phyloP scores from a whole-genome alignment of 2,113 vertebrate species.

The Erinaceus europaeus region DNA sequence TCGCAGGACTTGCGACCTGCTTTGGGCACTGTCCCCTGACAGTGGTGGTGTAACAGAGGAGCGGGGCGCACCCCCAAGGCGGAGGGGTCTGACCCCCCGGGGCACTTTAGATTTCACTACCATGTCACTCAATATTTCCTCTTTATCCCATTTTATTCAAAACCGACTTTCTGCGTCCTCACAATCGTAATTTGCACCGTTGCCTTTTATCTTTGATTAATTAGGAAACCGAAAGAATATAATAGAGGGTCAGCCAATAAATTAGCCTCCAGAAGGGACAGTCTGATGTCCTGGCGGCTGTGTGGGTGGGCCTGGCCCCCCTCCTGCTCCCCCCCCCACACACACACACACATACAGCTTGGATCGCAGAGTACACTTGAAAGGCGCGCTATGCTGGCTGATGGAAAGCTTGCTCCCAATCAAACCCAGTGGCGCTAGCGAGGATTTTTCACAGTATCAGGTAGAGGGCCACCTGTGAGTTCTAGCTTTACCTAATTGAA shows the following conservation, averaged over 20 bases:
- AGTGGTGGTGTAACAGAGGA: no score
- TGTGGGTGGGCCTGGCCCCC: conserved; percentile 40
- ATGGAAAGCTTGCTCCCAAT: neutral
- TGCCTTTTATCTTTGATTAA: conserved; percentile 67
- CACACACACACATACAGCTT: no score
- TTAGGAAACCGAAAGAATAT: conserved; percentile 49
- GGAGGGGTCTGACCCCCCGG: neutral
- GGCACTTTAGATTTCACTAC: conserved; percentile 36
- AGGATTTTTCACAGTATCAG: neutral
- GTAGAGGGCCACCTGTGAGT: no score
- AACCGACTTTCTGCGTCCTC: conserved; percentile 36
- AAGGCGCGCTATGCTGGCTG: accelerated
- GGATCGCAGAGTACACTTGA: neutral
- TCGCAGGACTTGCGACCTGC: no score
- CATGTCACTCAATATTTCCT: conserved; percentile 10
- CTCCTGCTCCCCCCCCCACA: no score
- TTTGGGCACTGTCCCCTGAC: neutral
- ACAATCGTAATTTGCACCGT: conserved; percentile 45
- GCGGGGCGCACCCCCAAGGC: neutral
- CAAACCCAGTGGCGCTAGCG: accelerated
- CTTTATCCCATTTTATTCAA: conserved; percentile 44
- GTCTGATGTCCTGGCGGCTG: neutral
- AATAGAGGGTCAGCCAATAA: conserved; percentile 63
- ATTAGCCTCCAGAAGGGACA: conserved; percentile 44
- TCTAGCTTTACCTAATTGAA: neutral